Evolutionary conservation across 1,140 invertebrate species (phyloP), one percentile per base, ranked within the genome.

Genomic region (Aplysia californica): DNA sequence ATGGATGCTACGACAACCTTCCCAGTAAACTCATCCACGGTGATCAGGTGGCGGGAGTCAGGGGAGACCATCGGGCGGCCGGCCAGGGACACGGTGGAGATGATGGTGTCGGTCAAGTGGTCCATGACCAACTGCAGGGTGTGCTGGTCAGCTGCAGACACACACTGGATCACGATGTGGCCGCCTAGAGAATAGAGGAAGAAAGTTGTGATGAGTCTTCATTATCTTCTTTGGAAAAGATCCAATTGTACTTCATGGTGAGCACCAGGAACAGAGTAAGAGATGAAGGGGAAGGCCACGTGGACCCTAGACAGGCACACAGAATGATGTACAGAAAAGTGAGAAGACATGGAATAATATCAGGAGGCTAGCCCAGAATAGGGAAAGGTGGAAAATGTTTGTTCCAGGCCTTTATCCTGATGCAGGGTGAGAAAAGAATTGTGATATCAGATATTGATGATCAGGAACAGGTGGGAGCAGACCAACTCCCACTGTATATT

Each of bases 1-100:
- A 95, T 92, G 87, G 93, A 92, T 82, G 94, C 93, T 3, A 95
- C 93, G 39, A 94, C 92, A n/a, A 95, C 90, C 55, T 93, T 93
- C 26, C 94, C 93, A 20, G 93, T 92, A 56, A 91, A 90, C 69
- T 91, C 90, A 79, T 94, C 93, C 4, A 95, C 89, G 20, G 94
- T 94, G 26, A 95, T 93, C 21, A 95, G 89, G 80, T 93, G 92
- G 65, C 93, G 90, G 26, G 93, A 94, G 88, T 95, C 94, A 0
- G 94, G 94, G 0, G 94, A 94, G 1, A 95, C 91, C 71, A 92
- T 92, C 0, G 94, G 94, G 61, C 89, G 90, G n/a, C 94, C 94
- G 64, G 92, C 87, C 21, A 95, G 87, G 55, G 91, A 91, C 0
- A 92, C 89, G 82, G 94, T 94, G 65, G 93, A 90, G 1, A 95